Conservation (phyloP, 2,797 vertebrate species). For the Rhinatrema bivittatum region DNA sequence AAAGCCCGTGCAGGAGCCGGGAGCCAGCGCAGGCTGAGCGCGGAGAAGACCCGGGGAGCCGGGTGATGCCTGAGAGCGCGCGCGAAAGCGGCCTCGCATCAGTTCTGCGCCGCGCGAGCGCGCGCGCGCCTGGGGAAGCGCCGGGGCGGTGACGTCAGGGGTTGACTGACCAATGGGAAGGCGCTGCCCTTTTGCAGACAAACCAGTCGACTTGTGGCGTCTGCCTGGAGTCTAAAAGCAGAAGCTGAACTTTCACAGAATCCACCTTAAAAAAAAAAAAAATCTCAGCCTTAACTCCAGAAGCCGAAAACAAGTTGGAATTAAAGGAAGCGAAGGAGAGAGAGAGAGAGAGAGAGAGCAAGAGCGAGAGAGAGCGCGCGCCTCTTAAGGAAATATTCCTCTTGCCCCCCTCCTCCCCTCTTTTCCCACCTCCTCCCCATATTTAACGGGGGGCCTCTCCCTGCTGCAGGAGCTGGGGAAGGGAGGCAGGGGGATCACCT, state of each 20-base stretch:
- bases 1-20: neutral
- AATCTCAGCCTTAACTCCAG: slow-evolving; percentile 81
- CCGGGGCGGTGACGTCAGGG: slow-evolving; percentile 84
- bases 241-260: slow-evolving; percentile 90
- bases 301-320: slow-evolving; percentile 67
- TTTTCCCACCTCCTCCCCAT: slow-evolving; percentile 39
- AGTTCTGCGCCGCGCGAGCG: slow-evolving; percentile 59
- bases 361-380: slow-evolving; percentile 46
- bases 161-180: slow-evolving; percentile 90
- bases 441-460: slow-evolving; percentile 49
- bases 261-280: slow-evolving; percentile 93
- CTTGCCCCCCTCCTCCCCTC: slow-evolving; percentile 55
- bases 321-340: slow-evolving; percentile 43
- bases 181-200: slow-evolving; percentile 95
- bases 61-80: too few relatives aligned
- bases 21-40: slow-evolving; percentile 1
- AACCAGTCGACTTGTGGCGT: slow-evolving; percentile 95
- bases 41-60: too few relatives aligned
- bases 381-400: slow-evolving; percentile 26
- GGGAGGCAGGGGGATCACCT: slow-evolving; percentile 50
- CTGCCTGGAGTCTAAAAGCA: slow-evolving; percentile 88
- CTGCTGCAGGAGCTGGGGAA: slow-evolving; percentile 58
- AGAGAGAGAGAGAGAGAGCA: slow-evolving; percentile 43
- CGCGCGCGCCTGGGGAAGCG: slow-evolving; percentile 71
- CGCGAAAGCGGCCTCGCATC: slow-evolving; percentile 28